Base-by-base conservation (phyloP, 2,113 vertebrate genomes). In the Grus americana region DNA sequence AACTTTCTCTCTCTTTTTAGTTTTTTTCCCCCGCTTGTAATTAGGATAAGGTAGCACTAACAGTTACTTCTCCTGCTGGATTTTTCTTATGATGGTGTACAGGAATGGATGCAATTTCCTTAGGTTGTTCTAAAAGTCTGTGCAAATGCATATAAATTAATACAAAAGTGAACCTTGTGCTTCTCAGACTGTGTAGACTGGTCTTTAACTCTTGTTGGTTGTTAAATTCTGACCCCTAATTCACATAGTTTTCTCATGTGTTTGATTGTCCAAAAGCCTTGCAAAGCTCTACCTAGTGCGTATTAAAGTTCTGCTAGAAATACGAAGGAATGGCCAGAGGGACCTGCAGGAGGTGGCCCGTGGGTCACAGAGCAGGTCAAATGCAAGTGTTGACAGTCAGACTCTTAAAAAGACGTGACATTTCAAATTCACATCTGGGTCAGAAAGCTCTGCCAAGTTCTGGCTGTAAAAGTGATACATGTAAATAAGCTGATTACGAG, bases 241-340 rank as follows among this genome's bases (percentile, higher is more conserved):
- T 86, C 49, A 40, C 15, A 20, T 0, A 1, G 15, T 74, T 88
- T 95, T 50, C 67, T 91, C 29, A 17, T 26, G 34, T 68, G 29
- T 26, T 47, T 80, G 15, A 12, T 40, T 65, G 9, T 61, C 68
- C 26, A n/a, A 32, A 86, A 79, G 22, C 32, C 71, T 88, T 3
- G 3, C 13, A 22, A 58, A 75, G 21, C 13, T 46, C 23, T 7
- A 38, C 12, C 24, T 36, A 0, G 1, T 16, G 11, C 6, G 0
- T 17, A n/a, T 32, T 68, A 18, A 65, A 62, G 7, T 34, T 61
- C 54, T 42, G 40, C 38, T 76, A n/a, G 49, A 57, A 86, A 61
- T 20, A 11, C 12, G 24, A 66, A 46, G 22, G 36, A 52, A 58
- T 8, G 65, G 23, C 27, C 46, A 78, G 61, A 65, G 30, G 47